Evolutionary conservation across 2,888 invertebrate species (phyloP).

Genomic region (Alentia gelatinosa): DNA sequence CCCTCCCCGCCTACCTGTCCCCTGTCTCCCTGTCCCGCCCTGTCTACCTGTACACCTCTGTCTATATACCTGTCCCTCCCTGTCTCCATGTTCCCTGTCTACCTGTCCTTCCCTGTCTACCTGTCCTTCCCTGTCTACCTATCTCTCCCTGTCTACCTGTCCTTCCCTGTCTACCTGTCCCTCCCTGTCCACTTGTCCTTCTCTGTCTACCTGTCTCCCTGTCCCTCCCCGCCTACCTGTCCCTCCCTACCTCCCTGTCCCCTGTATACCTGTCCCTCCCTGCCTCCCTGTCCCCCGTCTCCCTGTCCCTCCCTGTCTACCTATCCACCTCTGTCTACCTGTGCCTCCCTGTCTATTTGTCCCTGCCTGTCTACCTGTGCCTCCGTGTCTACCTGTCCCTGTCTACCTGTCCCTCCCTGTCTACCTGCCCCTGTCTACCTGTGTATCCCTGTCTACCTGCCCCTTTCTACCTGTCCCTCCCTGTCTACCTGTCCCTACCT

Average conservation of each 20-base stretch:
- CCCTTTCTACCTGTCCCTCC: not conserved
- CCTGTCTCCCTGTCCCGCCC: not conserved
- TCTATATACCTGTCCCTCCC: not conserved
- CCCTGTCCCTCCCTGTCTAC: not conserved
- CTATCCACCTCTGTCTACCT: not conserved
- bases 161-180: not conserved
- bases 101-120: not conserved
- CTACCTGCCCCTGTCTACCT: not conserved
- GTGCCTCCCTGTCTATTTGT: not conserved
- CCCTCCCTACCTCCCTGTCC: not conserved
- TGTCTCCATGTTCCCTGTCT: not conserved
- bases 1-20: not conserved
- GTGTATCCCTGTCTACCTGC: not conserved
- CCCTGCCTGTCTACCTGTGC: not conserved
- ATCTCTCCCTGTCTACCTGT: not conserved
- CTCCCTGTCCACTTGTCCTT: not conserved
- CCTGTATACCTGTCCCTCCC: not conserved
- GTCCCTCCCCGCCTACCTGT: not conserved
- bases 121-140: not conserved
- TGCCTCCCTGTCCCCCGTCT: not conserved
- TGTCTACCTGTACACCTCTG: not conserved
- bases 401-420: not conserved
- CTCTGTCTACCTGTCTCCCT: not conserved
- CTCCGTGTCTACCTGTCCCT: not conserved
- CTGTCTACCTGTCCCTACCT: not conserved